Evolutionary conservation across 2,888 invertebrate genomes (phyloP), one percentile per base, ranked within the genome.

Genomic region (Crepidodera aurea): DNA sequence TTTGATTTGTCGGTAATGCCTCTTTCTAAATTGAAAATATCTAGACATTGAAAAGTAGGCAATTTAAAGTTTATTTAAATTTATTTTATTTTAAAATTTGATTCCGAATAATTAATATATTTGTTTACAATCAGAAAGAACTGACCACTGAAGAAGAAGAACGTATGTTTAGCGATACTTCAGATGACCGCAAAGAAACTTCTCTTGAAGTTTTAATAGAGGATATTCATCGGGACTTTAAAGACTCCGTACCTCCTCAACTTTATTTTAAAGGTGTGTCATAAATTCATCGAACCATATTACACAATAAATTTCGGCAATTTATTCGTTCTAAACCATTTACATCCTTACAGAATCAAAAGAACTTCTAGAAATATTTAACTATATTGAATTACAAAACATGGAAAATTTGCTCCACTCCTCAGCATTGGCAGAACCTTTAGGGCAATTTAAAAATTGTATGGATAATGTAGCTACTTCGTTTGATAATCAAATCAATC

Each of bases 301-400:
- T n/a, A n/a, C n/a, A n/a, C n/a, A n/a, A n/a, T n/a, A n/a, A n/a
- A n/a, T n/a, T n/a, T n/a, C n/a, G n/a, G n/a, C n/a, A 42, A 48
- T 27, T 8, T 13, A 4, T 15, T n/a, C 5, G 18, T 16, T 32
- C 5, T 51, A 15, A n/a, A 1, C 7, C 1, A 34, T 12, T 7
- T 10, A 10, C 22, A 7, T 39, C 7, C 27, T 56, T 53, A 77
- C 79, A 8, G 77, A 84, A 40, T 85, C 88, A 0, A 70, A 78
- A 15, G 84, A 88, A 62, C 76, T 90, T 44, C 75, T 86, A 46
- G 76, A 83, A 40, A 83, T 87, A 40, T 88, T 89, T 67, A 79
- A 84, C 57, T 82, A 83, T 25, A 85, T 88, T 74, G 88, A 88
- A 76, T 78, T 84, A 66, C 89, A 89, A 72, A 87, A 88, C 74